Percentiles rank a stretch among this genome's conserved stretches.
phyloP scores from a whole-genome alignment of 1,140 invertebrate species.

The Drosophila pachea region DNA sequence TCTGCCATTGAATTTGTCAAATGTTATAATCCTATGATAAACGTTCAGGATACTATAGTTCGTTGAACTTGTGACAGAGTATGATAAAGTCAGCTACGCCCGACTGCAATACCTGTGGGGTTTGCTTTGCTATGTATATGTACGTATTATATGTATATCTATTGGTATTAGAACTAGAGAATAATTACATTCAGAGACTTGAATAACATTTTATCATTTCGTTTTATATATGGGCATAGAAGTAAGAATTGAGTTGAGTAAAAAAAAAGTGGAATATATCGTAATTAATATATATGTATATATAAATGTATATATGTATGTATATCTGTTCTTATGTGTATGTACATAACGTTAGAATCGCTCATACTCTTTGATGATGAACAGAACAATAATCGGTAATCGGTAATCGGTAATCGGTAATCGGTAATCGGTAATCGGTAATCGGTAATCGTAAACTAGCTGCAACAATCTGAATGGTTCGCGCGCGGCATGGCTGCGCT shows the following conservation, averaged over 20 bases:
- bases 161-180: not conserved
- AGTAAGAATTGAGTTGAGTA: not conserved
- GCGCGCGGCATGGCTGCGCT: not conserved
- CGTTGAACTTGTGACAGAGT: too few relatives aligned
- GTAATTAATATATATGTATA: not conserved
- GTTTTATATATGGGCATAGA: not conserved
- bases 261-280: not conserved
- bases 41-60: too few relatives aligned
- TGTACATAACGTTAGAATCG: not conserved
- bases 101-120: too few relatives aligned
- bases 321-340: not conserved
- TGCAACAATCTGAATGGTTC: constrained; percentile 20
- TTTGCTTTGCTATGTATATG: too few relatives aligned
- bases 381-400: too few relatives aligned
- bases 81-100: too few relatives aligned
- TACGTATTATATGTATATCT: too few relatives aligned
- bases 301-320: constrained; percentile 6
- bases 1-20: too few relatives aligned
- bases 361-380: constrained; percentile 7
- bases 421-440: too few relatives aligned
- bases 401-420: too few relatives aligned
- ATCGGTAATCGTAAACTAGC: too few relatives aligned
- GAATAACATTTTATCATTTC: constrained; percentile 5
- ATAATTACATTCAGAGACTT: constrained; percentile 13
- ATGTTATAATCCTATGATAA: too few relatives aligned